phyloP scores from a whole-genome alignment of 2,888 invertebrate genomes.

The Phytoseiulus persimilis region DNA sequence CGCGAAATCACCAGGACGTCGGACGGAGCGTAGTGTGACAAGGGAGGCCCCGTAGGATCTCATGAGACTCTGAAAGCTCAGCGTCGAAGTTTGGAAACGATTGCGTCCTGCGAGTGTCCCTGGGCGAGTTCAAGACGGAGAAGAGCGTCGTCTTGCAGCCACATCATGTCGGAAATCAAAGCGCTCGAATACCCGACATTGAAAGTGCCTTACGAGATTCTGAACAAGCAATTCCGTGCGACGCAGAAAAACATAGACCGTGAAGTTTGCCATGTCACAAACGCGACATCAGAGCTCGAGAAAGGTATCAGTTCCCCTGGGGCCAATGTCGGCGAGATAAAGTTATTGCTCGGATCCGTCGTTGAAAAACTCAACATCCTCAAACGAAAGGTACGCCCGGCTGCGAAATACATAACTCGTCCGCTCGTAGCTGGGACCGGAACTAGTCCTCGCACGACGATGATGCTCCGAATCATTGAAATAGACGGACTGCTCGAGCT shows the following conservation, averaged over 20 bases:
- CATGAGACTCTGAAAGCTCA: not conserved
- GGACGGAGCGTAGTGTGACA: not conserved
- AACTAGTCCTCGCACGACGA: too few relatives aligned
- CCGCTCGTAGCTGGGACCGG: too few relatives aligned
- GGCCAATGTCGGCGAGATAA: constrained; percentile 62
- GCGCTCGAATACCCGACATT: constrained; percentile 90
- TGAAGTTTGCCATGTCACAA: constrained; percentile 75
- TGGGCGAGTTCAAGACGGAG: not conserved
- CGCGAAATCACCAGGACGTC: not conserved
- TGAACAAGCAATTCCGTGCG: constrained; percentile 91
- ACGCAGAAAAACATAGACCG: constrained; percentile 89
- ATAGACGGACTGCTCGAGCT: too few relatives aligned
- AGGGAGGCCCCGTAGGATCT: not conserved
- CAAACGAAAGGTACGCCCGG: constrained; percentile 68
- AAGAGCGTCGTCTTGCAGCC: not conserved
- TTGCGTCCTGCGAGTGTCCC: not conserved
- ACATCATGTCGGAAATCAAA: constrained; percentile 80
- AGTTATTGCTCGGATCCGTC: constrained; percentile 72
- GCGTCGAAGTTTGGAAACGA: not conserved
- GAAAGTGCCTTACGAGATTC: constrained; percentile 94
- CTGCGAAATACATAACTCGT: too few relatives aligned
- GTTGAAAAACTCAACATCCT: constrained; percentile 77
- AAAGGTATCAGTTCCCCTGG: constrained; percentile 54
- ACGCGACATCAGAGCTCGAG: constrained; percentile 69
- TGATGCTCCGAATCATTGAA: too few relatives aligned